These are phyloP conservation scores for Drosophila prostipennis DNA, from an alignment of 2,888 invertebrate species.

Conservation along the genomic window DNA sequence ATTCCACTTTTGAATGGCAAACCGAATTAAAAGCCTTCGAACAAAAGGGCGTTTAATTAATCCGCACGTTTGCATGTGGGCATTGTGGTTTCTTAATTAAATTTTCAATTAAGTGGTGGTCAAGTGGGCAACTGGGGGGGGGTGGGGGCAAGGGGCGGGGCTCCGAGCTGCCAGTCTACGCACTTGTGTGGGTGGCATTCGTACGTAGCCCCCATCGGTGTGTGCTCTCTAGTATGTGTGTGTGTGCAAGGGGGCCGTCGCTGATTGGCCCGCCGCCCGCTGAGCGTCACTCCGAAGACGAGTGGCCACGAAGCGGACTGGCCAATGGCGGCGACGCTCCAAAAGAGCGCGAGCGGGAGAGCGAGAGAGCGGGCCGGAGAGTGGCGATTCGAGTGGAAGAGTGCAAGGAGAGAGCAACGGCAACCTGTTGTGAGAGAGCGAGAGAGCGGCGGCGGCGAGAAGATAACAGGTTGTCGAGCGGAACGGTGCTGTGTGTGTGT, in stretches of 20 bases:
- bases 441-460: background rate
- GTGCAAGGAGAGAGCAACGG: slow-evolving; percentile 1
- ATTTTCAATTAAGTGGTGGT: background rate
- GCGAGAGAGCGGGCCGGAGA: background rate
- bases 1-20: background rate
- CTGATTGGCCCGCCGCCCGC: slow-evolving; percentile 9
- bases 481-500: background rate
- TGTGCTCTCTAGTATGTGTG: background rate
- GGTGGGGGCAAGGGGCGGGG: background rate
- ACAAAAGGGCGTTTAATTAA: background rate
- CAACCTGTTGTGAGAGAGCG: slow-evolving; percentile 9
- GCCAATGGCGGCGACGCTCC: slow-evolving; percentile 9
- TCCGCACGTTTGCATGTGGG: background rate
- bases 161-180: background rate
- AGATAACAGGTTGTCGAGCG: slow-evolving; percentile 24
- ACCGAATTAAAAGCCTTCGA: background rate
- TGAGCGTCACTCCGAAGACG: slow-evolving; percentile 16
- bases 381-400: slow-evolving; percentile 1
- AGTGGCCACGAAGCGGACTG: slow-evolving; percentile 13
- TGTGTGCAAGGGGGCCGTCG: background rate
- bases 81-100: background rate
- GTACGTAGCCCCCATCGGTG: background rate
- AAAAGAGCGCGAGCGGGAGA: background rate
- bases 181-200: slow-evolving; percentile 1
- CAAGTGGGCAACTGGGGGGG: background rate